phyloP scores from a whole-genome alignment of 2,888 invertebrate species.

The Erynnis tages region DNA sequence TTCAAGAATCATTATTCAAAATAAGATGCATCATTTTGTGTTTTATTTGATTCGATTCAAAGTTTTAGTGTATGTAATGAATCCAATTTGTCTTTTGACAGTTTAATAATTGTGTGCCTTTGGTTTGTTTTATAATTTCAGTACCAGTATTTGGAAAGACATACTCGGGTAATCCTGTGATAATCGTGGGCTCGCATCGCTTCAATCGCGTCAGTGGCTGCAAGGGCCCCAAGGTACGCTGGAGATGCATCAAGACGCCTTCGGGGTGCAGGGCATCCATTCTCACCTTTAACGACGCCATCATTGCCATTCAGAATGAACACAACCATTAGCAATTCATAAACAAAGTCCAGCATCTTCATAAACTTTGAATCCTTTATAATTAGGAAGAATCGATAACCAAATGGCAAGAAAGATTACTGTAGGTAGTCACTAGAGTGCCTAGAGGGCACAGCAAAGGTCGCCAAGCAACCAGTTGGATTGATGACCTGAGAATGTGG shows the following conservation, averaged over 20 bases:
- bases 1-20: no score
- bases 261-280: conserved; percentile 42
- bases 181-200: conserved; percentile 42
- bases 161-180: conserved; percentile 43
- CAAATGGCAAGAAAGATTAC: no score
- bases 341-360: no score
- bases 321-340: conserved; percentile 49
- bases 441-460: no score
- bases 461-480: no score
- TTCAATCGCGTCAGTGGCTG: conserved; percentile 40
- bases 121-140: conserved; percentile 12
- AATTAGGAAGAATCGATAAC: no score
- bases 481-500: no score
- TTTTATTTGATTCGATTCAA: no score
- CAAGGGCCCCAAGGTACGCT: conserved; percentile 42
- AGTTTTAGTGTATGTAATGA: neutral
- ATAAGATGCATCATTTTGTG: no score
- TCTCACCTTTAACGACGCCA: conserved; percentile 38
- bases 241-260: conserved; percentile 43
- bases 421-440: no score
- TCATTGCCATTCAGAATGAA: conserved; percentile 39
- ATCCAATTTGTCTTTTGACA: neutral
- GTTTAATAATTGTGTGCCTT: no score
- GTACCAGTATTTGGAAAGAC: conserved; percentile 40
- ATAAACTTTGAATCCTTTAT: no score